Conservation (phyloP, 2,888 invertebrate genomes). For the Steinernema hermaphroditum region DNA sequence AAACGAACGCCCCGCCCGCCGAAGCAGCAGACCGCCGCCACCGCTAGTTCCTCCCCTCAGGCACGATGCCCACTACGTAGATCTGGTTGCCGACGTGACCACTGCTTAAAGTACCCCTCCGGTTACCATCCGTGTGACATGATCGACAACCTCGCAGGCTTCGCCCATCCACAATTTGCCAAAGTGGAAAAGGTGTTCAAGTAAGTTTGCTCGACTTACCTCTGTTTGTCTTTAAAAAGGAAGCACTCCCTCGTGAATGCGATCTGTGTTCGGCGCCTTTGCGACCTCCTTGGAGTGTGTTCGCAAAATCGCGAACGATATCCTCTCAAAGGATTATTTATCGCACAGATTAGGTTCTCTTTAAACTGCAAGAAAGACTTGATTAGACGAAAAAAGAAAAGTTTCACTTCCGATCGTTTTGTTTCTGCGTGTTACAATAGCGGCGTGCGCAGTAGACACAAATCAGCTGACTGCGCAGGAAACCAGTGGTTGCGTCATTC, state of each 20-base stretch:
- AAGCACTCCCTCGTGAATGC: too few relatives aligned
- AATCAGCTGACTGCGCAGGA: neutral
- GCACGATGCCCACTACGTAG: conserved; percentile 31
- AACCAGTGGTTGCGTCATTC: conserved; percentile 17
- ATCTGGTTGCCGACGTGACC: conserved; percentile 31
- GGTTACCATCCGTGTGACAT: conserved; percentile 7
- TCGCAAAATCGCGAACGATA: neutral
- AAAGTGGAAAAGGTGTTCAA: conserved; percentile 62
- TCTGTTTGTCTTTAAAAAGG: neutral
- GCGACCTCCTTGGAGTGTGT: neutral
- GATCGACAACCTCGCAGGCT: conserved; percentile 37
- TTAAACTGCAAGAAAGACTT: too few relatives aligned
- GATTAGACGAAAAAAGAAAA: too few relatives aligned
- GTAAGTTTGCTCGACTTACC: conserved; percentile 39
- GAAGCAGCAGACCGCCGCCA: conserved; percentile 23
- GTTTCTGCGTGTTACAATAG: too few relatives aligned
- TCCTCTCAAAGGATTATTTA: neutral
- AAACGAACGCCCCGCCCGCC: neutral
- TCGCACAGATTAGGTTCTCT: too few relatives aligned
- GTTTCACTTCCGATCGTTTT: too few relatives aligned
- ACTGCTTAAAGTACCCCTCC: conserved; percentile 28
- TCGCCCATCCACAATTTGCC: conserved; percentile 69
- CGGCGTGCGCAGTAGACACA: too few relatives aligned
- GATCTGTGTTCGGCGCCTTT: too few relatives aligned
- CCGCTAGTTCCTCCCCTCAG: conserved; percentile 31